Percentiles rank a stretch among this genome's conserved stretches.
Conservation (phyloP, 2,797 vertebrate genomes). For the Ateles fusciceps region DNA sequence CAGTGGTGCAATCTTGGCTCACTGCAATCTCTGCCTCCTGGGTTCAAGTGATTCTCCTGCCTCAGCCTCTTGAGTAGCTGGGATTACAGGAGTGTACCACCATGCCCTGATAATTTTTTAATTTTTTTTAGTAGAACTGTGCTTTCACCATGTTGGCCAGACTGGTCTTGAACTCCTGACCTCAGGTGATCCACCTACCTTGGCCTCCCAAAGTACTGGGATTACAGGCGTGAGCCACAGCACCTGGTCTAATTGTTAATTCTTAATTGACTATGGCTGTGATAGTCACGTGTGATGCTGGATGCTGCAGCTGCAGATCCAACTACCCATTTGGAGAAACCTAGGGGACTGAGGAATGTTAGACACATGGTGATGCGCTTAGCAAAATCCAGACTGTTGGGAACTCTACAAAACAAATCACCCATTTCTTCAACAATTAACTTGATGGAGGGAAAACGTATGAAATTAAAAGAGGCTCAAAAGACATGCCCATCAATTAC, state of each 20-base stretch:
- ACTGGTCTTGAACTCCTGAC: background rate
- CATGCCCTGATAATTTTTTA: background rate
- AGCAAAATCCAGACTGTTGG: background rate
- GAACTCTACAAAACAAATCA: conserved; percentile 1
- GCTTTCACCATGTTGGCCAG: background rate
- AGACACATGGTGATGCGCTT: background rate
- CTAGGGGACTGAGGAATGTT: background rate
- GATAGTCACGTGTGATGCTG: background rate
- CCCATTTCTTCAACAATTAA: conserved; percentile 31
- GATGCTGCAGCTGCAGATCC: background rate
- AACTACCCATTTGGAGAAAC: background rate
- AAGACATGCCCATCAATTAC: background rate
- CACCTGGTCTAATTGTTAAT: background rate
- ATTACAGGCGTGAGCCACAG: background rate
- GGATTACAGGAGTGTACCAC: background rate
- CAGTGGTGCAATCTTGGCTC: background rate
- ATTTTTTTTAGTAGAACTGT: background rate
- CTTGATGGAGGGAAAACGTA: background rate
- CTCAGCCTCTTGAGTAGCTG: background rate
- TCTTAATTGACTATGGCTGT: background rate
- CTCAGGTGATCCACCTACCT: background rate
- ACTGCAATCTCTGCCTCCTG: background rate
- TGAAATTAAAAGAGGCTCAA: background rate
- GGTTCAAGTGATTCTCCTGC: background rate
- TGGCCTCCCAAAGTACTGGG: background rate